Evolutionary conservation across 2,888 invertebrate species (phyloP).

Genomic region (Cylloceria caligata): DNA sequence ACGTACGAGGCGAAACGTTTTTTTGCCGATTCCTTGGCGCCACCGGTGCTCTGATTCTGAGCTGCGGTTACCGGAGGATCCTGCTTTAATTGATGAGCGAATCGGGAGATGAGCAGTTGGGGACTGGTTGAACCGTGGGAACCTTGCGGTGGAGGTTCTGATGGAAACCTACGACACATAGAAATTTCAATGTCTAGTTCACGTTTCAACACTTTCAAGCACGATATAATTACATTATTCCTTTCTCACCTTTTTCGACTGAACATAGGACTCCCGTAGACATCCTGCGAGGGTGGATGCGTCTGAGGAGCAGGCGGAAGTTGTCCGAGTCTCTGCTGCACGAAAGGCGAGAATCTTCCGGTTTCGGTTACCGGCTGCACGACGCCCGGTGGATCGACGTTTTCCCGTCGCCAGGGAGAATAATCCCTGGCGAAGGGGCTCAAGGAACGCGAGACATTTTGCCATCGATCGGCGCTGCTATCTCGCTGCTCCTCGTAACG

Average conservation of each 20-base stretch:
- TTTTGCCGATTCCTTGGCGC: slow-evolving; percentile 85
- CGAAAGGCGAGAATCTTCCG: slow-evolving; percentile 79
- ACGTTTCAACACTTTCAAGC: neutral
- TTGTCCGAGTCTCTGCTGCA: slow-evolving; percentile 79
- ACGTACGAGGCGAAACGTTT: slow-evolving; percentile 94
- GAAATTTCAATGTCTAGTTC: neutral
- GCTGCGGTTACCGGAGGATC: slow-evolving; percentile 77
- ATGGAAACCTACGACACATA: slow-evolving; percentile 77
- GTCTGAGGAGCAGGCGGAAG: slow-evolving; percentile 78
- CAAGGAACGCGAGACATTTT: slow-evolving; percentile 77
- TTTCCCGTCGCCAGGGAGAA: slow-evolving; percentile 83
- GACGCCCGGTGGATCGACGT: slow-evolving; percentile 83
- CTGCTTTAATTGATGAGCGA: slow-evolving; percentile 81
- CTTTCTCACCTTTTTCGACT: slow-evolving; percentile 81
- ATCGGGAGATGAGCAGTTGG: slow-evolving; percentile 82
- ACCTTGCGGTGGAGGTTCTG: slow-evolving; percentile 80
- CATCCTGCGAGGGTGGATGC: slow-evolving; percentile 79
- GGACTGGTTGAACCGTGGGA: slow-evolving; percentile 81
- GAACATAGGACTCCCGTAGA: slow-evolving; percentile 83
- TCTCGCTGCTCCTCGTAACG: slow-evolving; percentile 75
- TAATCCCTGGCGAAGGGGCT: slow-evolving; percentile 83
- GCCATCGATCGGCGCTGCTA: slow-evolving; percentile 79
- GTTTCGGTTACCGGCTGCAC: slow-evolving; percentile 77
- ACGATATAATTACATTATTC: neutral
- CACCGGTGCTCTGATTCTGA: slow-evolving; percentile 72